Evolutionary conservation across 2,888 invertebrate species (phyloP).

Genomic region (Papilio gigon): DNA sequence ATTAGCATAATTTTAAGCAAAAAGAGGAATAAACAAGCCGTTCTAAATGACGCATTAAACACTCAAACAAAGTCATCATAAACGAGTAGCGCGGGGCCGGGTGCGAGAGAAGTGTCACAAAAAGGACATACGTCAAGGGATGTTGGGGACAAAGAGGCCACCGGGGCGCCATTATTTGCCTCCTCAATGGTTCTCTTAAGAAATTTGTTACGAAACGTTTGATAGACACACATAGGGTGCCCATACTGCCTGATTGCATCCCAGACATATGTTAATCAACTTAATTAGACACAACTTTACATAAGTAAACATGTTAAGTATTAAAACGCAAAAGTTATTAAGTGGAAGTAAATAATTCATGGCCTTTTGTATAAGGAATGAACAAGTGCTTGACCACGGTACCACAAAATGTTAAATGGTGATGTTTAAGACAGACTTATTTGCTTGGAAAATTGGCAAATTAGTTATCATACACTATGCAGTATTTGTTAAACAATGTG

Average conservation of each 20-base stretch:
- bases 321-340: background rate
- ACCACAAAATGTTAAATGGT: too few relatives aligned
- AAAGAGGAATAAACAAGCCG: constrained; percentile 71
- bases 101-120: constrained; percentile 62
- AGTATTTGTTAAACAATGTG: too few relatives aligned
- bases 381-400: too few relatives aligned
- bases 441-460: too few relatives aligned
- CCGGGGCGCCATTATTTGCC: constrained; percentile 67
- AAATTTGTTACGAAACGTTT: constrained; percentile 74
- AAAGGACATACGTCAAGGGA: constrained; percentile 66
- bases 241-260: constrained; percentile 47
- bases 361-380: too few relatives aligned
- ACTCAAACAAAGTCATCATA: constrained; percentile 74
- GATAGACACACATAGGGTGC: constrained; percentile 65
- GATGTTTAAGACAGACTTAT: too few relatives aligned
- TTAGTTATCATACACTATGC: too few relatives aligned
- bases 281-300: constrained; percentile 49
- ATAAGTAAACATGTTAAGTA: background rate
- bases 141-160: constrained; percentile 66
- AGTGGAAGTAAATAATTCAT: too few relatives aligned
- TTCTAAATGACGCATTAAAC: constrained; percentile 75
- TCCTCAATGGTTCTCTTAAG: constrained; percentile 69
- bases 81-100: constrained; percentile 60
- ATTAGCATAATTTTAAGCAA: constrained; percentile 70
- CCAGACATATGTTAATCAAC: constrained; percentile 50